Evolutionary conservation across 1,140 invertebrate species (phyloP).

Genomic region (Trachymyrmex septentrionalis): DNA sequence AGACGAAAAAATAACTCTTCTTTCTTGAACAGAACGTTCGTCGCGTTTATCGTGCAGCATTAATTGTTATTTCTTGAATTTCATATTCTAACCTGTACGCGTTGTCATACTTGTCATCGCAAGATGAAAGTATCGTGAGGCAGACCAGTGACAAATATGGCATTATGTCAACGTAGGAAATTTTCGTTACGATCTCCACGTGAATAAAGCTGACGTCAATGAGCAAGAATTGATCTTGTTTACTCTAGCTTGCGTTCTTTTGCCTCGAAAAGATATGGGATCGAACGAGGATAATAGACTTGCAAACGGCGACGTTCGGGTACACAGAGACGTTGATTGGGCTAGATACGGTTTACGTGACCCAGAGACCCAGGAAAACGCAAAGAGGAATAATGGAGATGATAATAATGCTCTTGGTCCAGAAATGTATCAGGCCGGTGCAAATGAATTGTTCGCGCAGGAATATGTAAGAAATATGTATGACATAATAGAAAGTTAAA

Average conservation of each 20-base stretch:
- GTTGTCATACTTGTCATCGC: background rate
- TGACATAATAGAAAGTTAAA: background rate
- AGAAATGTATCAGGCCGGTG: conserved; percentile 93
- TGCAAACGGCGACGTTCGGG: conserved; percentile 67
- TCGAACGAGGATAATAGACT: conserved; percentile 70
- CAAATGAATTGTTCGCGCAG: conserved; percentile 95
- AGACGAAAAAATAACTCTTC: conserved; percentile 5
- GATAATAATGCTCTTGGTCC: conserved; percentile 91
- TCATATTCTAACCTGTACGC: conserved; percentile 60
- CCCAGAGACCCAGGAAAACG: conserved; percentile 83
- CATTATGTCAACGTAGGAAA: background rate
- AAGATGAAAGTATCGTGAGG: background rate
- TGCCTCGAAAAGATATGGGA: conserved; percentile 64
- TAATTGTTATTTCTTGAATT: background rate
- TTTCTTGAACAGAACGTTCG: background rate
- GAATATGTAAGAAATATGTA: conserved; percentile 89
- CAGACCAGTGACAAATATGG: background rate
- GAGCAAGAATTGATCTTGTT: background rate
- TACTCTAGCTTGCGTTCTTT: background rate
- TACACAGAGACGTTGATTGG: conserved; percentile 86
- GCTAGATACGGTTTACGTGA: conserved; percentile 87
- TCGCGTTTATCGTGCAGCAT: background rate
- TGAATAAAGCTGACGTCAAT: conserved; percentile 11
- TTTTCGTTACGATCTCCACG: background rate
- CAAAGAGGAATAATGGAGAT: conserved; percentile 86